A percentile compares a stretch with the other conserved stretches of the same genome.
phyloP scores from a whole-genome alignment of 1,140 invertebrate genomes.

The Harlomillsia oculata region DNA sequence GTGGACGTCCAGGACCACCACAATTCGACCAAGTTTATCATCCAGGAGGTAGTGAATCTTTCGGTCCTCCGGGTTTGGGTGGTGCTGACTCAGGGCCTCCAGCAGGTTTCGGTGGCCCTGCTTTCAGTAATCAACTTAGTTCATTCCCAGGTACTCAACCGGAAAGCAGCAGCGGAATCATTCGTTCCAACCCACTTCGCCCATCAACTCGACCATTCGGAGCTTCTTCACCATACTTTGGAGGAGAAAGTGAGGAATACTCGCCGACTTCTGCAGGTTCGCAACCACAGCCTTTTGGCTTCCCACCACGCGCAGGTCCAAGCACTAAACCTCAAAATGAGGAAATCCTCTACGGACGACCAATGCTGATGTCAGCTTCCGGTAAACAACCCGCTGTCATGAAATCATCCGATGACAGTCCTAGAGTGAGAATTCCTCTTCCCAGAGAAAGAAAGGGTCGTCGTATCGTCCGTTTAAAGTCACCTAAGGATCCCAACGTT shows the following conservation, averaged over 20 bases:
- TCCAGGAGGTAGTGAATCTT: neutral
- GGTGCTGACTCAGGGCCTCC: neutral
- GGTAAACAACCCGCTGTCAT: neutral
- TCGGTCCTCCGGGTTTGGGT: neutral
- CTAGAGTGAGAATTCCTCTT: neutral
- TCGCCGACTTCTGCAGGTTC: too few species aligned
- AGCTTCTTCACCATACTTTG: neutral
- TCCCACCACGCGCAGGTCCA: neutral
- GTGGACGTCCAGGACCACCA: neutral
- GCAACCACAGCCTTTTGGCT: neutral
- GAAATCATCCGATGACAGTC: neutral
- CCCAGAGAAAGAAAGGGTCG: neutral
- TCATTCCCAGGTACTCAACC: neutral
- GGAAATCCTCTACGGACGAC: conserved; percentile 24
- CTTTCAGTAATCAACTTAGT: neutral
- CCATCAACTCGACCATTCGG: conserved; percentile 1
- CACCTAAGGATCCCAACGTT: conserved; percentile 21
- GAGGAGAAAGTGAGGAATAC: too few species aligned
- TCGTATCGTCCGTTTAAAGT: neutral
- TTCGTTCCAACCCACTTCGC: conserved; percentile 2
- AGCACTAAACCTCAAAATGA: conserved; percentile 2
- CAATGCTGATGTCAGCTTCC: conserved; percentile 30
- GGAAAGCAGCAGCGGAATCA: neutral
- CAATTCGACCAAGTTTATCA: conserved; percentile 1
- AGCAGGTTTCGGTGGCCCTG: neutral